Base-by-base conservation (phyloP, 2,113 vertebrate species). In the Dasyornis broadbenti region DNA sequence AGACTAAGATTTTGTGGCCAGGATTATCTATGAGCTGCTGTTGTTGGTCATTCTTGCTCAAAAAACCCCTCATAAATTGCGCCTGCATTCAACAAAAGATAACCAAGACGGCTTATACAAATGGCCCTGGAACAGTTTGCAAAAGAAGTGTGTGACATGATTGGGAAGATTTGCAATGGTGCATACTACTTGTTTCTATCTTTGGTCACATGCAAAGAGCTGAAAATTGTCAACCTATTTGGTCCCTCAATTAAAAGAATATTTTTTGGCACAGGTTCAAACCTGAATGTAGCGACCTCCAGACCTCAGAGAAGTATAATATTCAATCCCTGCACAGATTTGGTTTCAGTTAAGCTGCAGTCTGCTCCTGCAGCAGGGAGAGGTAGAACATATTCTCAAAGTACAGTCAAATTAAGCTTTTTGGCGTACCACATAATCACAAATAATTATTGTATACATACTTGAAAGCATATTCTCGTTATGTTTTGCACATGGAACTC, bases 361-460 rank as follows among this genome's bases (percentile, higher is more conserved):
- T 42, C 86, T 89, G 52, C 65, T 89, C 80, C 95, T 81, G n/a
- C 49, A 90, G 44, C 40, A 72, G 73, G 49, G 64, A 92, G 88
- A 96, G 69, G 28, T 59, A 86, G 82, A 90, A 95, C n/a, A 69
- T 92, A 90, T 78, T 92, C 76, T 92, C 61, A 84, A 93, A 94
- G 88, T 71, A 90, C 44, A 94, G 76, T 83, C 76, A 96, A 97
- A 96, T 96, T 90, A 93, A 95, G 76, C 86, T 83, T 88, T 89
- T 92, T 84, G 93, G 93, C 86, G 72, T 68, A 95, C 94, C 94
- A 95, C 95, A 96, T 90, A 96, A 96, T 96, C 88, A 93, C 40
- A 89, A 95, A 73, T 86, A 96, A 95, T 97, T 93, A 96, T 28
- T 95, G 72, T 68, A 84, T 76, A 81, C 68, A 40, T 90, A 93